These are phyloP conservation scores for Apolygus lucorum DNA, from an alignment of 1,140 invertebrate species.

Conservation along the genomic window DNA sequence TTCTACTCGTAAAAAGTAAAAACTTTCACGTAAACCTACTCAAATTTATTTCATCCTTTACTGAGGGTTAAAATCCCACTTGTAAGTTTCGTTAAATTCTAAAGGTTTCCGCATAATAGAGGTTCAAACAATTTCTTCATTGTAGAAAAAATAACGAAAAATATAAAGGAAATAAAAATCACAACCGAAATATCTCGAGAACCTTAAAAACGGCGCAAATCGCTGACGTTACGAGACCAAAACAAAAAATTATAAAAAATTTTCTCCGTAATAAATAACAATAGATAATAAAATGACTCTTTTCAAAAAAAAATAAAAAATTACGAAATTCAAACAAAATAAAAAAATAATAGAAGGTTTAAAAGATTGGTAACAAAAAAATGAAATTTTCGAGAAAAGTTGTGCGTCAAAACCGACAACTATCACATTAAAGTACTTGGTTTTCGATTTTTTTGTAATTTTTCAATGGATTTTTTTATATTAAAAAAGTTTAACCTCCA, in stretches of 20 bases:
- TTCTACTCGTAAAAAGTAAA: background rate
- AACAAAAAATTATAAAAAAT: background rate
- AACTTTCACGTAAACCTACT: background rate
- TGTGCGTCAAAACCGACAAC: background rate
- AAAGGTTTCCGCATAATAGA: background rate
- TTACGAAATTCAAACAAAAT: background rate
- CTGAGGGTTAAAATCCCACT: background rate
- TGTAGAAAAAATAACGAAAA: too few relatives aligned
- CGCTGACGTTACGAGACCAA: too few relatives aligned
- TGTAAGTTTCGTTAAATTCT: background rate
- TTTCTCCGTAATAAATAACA: background rate
- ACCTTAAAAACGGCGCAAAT: too few relatives aligned
- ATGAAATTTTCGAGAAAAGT: background rate
- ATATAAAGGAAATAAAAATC: too few relatives aligned
- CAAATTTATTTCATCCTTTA: background rate
- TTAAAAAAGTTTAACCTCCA: background rate
- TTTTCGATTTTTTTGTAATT: background rate
- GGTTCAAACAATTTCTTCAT: background rate
- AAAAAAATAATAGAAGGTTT: background rate
- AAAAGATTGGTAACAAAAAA: background rate
- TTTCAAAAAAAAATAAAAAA: too few relatives aligned
- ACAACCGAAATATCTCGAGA: too few relatives aligned
- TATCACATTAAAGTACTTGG: background rate
- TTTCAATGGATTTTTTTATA: background rate
- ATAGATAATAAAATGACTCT: background rate